Evolutionary conservation across 2,797 vertebrate species (phyloP), one percentile per base, ranked within the genome.

Genomic region (Antennarius maculatus): DNA sequence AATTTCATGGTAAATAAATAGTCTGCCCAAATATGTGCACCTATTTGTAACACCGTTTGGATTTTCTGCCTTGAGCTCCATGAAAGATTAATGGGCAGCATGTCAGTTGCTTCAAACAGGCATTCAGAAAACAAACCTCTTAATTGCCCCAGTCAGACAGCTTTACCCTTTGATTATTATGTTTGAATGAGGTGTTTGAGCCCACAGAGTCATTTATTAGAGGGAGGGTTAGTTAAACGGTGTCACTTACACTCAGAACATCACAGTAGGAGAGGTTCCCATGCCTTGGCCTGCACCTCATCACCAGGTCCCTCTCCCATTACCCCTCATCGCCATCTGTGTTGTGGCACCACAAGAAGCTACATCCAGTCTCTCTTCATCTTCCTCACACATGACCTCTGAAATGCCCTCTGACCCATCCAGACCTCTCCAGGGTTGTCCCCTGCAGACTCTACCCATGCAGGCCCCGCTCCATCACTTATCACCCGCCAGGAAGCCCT

Each of bases 401-500:
- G 84, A 85, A 81, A 74, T 83, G 88, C 56, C 79, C 89, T 85
- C 50, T 79, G 83, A 88, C 84, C 77, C 71, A 39, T 18, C 16
- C 5, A 66, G 54, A 55, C 69, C 65, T 73, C 76, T 71, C 56
- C 31, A 5, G 65, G 74, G 74, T 61, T 75, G 74, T 73, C 79
- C 87, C 82, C 76, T 6, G n/a, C 5, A 23, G 82, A 87, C 79
- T 61, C 81, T 43, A 71, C 81, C 80, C 82, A 75, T 79, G 77
- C 52, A 15, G 74, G 47, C 80, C 52, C 76, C 64, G 76, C 77
- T 79, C 78, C 58, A 42, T 92, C 85, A 89, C 88, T 91, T 91
- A 91, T 91, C 87, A 89, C 89, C 84, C 88, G 69, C 55, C 88
- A 71, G 91, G 88, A 89, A 87, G 69, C 81, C 61, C 66, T 1